These are phyloP conservation scores for Turritopsis rubra DNA, from an alignment of 30 jellyfish, hydroid and myxozoan genomes.

Conservation along the genomic window DNA sequence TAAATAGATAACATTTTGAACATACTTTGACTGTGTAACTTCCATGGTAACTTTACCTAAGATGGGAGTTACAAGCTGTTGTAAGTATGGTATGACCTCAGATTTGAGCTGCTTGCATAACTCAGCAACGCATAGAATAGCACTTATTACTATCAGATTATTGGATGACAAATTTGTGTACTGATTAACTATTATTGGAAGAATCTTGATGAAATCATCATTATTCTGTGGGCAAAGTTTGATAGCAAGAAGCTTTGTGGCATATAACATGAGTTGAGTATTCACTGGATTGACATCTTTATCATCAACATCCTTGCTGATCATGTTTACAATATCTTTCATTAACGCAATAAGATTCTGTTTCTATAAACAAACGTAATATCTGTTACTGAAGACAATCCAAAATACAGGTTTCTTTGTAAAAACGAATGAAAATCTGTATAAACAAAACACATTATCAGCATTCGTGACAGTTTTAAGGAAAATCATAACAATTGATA, in stretches of 20 bases:
- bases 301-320: background rate
- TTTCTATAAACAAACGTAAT: conserved; percentile 19
- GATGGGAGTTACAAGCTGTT: conserved; percentile 57
- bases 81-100: conserved; percentile 49
- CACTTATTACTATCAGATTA: conserved; percentile 51
- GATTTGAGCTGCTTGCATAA: conserved; percentile 33
- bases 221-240: conserved; percentile 26
- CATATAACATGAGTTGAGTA: conserved; percentile 64
- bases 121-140: conserved; percentile 69
- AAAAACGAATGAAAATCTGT: too few relatives aligned
- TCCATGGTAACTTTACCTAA: conserved; percentile 33
- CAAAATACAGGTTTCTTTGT: background rate
- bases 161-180: conserved; percentile 18
- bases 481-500: too few relatives aligned
- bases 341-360: conserved; percentile 22
- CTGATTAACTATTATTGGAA: conserved; percentile 29
- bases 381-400: background rate
- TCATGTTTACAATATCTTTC: conserved; percentile 16
- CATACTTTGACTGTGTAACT: conserved; percentile 5
- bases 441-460: too few relatives aligned
- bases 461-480: too few relatives aligned
- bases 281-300: conserved; percentile 37
- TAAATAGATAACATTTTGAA: too few relatives aligned
- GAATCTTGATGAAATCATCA: conserved; percentile 25
- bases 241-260: conserved; percentile 39